Base-by-base conservation (phyloP, 2,113 vertebrate genomes). In the Rattus rattus region DNA sequence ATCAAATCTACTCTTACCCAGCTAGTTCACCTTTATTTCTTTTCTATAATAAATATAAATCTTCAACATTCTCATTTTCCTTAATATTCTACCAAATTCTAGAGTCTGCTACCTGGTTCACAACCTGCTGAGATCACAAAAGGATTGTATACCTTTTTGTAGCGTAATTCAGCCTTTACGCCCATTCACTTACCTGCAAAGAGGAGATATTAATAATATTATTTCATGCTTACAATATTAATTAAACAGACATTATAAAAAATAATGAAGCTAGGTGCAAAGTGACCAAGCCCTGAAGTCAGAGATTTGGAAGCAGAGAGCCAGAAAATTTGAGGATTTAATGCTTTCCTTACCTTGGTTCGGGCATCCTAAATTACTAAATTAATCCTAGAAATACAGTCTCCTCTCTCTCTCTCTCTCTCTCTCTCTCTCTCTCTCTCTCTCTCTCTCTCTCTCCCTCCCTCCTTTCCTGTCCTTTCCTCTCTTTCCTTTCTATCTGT, bases 11-110 rank as follows among this genome's bases (percentile, higher is more conserved):
- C 56, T 90, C 30, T 13, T 65, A 16, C 2, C 17, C 52, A 92
- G 63, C 59, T 52, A 92, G 11, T 89, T 39, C 59, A 17, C 85
- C 17, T 80, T 93, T 1, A 1, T 91, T 24, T 92, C 49, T 94
- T 88, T 91, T 77, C 85, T 91, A 92, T 19, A 94, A 89, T 30
- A 76, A 54, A 30, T 10, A 67, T 39, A 65, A 20, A 67, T 54
- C 36, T 67, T 83, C 79, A 59, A 1, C 10, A 65, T 75, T 88
- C 56, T 85, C 20, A 43, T 88, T 94, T 95, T 87, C 87, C 5
- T 84, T 72, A 80, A 24, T 83, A 77, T 81, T 95, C 95, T 93
- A 61, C 4, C 22, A 39, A 63, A 36, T 87, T 95, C 72, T 72
- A 33, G 5, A 89, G 22, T 91, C 65, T 92, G 30, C 91, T 65